Percentiles rank a stretch among this genome's conserved stretches.
Evolutionary conservation across 23 tunicate genomes (phyloP).

Genomic region (Clavelina lepadiformis): DNA sequence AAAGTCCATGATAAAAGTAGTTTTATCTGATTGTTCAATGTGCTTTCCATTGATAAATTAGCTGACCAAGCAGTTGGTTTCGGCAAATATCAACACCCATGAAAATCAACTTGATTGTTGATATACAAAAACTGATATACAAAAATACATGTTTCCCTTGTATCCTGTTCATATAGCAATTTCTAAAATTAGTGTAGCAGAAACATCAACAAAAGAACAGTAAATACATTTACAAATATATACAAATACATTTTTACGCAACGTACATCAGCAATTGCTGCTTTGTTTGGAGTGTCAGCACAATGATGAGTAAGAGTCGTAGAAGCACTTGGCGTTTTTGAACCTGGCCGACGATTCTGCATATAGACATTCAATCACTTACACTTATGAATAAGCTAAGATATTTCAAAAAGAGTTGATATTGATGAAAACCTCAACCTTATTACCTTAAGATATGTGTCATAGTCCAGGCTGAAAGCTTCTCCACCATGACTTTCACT

Average conservation of each 20-base stretch:
- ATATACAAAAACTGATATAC: too few species aligned
- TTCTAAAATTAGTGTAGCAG: not conserved
- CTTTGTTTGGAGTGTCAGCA: too few species aligned
- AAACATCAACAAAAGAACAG: not conserved
- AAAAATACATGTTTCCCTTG: too few species aligned
- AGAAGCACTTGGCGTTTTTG: constrained; percentile 61
- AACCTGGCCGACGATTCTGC: constrained; percentile 87
- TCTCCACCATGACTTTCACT: constrained; percentile 63
- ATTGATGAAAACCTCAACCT: not conserved
- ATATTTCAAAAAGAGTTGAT: not conserved
- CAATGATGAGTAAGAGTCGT: too few species aligned
- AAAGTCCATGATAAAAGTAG: too few species aligned
- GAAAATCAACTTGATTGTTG: too few species aligned
- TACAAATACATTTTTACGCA: too few species aligned
- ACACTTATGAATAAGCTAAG: not conserved
- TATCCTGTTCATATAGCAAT: not conserved
- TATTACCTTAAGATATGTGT: constrained; percentile 69
- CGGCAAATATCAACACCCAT: too few species aligned
- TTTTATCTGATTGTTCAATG: too few species aligned
- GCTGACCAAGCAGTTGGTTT: too few species aligned
- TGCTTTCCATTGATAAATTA: too few species aligned
- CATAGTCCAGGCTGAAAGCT: constrained; percentile 62
- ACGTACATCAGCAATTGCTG: too few species aligned
- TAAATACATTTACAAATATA: not conserved
- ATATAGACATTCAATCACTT: not conserved